These are phyloP conservation scores for Noctua janthe DNA, from an alignment of 2,888 invertebrate genomes.

Conservation along the genomic window DNA sequence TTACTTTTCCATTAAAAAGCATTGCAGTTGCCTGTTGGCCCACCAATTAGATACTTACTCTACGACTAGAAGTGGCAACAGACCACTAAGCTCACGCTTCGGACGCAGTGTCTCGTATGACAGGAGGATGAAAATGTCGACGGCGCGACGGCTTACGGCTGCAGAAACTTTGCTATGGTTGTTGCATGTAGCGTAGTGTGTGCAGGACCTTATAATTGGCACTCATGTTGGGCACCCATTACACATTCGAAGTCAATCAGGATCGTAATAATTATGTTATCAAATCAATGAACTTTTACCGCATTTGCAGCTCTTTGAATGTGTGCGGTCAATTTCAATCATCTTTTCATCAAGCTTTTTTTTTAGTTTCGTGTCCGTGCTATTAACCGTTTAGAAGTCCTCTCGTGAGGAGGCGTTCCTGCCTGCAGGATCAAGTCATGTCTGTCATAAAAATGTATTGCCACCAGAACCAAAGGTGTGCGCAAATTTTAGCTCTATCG, in stretches of 20 bases:
- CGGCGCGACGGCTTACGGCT: not conserved
- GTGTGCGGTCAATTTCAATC: not conserved
- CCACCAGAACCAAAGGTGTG: not conserved
- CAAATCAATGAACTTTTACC: not conserved
- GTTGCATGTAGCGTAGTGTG: not conserved
- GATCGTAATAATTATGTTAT: not conserved
- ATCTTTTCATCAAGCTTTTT: not conserved
- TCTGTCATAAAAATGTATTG: not conserved
- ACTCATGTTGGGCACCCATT: not conserved
- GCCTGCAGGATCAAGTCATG: not conserved
- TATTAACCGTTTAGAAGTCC: not conserved
- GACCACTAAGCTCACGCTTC: not conserved
- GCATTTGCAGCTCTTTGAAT: not conserved
- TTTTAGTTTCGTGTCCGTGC: not conserved
- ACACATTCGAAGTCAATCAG: not conserved
- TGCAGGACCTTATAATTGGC: not conserved
- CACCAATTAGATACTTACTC: not conserved
- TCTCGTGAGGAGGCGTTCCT: not conserved
- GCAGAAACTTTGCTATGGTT: not conserved
- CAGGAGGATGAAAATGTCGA: not conserved
- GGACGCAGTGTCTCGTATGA: not conserved
- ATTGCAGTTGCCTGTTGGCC: not conserved
- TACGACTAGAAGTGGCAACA: not conserved
- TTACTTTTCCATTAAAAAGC: not conserved
- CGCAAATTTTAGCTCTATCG: not conserved